Evolutionary conservation across 2,113 vertebrate species (phyloP).

Genomic region (Alces alces): DNA sequence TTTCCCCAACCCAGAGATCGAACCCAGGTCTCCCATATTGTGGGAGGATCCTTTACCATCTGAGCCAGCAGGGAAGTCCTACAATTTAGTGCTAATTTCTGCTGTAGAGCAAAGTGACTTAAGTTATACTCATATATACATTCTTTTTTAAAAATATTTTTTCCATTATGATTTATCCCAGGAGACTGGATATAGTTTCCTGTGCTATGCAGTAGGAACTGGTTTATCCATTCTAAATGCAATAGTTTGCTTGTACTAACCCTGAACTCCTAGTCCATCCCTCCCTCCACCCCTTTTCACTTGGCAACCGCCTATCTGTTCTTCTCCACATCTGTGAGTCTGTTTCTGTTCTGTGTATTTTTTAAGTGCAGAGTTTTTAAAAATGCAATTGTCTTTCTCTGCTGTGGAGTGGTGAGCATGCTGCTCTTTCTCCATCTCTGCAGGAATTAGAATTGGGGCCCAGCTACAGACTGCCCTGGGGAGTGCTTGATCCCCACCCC

Average conservation of each 20-base stretch:
- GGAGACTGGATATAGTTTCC: neutral
- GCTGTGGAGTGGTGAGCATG: neutral
- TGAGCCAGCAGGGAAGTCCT: neutral
- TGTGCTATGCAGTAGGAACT: neutral
- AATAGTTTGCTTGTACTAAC: neutral
- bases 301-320: neutral
- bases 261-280: neutral
- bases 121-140: neutral
- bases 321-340: neutral
- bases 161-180: neutral
- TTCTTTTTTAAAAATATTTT: neutral
- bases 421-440: neutral
- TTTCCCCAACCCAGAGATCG: neutral
- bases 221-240: neutral
- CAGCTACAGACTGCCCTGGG: too few relatives aligned
- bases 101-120: neutral
- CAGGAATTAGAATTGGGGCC: neutral
- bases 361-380: neutral
- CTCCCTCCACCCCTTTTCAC: neutral
- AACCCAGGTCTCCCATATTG: neutral
- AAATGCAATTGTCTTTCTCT: neutral
- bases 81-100: neutral
- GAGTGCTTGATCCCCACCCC: neutral
- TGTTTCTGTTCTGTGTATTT: neutral
- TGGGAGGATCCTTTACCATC: neutral